Evolutionary conservation across 1,140 invertebrate species (phyloP), one percentile per base, ranked within the genome.

Genomic region (Luehdorfia chinensis): DNA sequence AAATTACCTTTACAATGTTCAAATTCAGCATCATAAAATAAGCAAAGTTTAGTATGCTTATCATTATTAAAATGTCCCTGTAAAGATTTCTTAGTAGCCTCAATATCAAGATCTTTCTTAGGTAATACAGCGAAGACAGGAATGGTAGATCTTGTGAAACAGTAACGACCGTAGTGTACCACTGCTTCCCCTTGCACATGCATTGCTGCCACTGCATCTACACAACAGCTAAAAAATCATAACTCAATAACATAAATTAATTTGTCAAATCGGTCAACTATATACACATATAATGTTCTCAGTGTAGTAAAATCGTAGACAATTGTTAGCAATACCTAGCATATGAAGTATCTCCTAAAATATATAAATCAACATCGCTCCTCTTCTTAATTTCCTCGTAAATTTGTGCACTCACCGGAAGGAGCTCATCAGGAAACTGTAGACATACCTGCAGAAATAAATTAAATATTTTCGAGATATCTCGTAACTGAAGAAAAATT

Each of bases 341-440:
- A 87, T 96, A 98, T 5, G 95, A 94, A 11, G 96, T 97, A 66
- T 98, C 96, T n/a, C 94, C 96, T 13, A 98, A 84, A 62, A 98
- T 93, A 68, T 93, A 97, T 0, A 96, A 73, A 66, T 92, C 90
- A 49, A 83, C 81, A 11, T 87, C 81, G 27, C 90, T 62, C 49
- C 63, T 65, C 32, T 88, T 79, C 69, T 93, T 91, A 8, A 98
- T 83, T 61, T 85, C 83, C 31, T 90, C 79, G 49, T 90, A 90
- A 48, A 98, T 89, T 46, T 88, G 70, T n/a, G 90, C 88, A 44
- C 95, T 92, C 83, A 94, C 89, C 14, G 73, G 55, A 46, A 98
- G 85, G 33, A 96, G 86, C 19, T 92, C 88, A 87, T 98, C 96
- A 6, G 96, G 96, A 84, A 98, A 97, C 88, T 98, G 96, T 32